Base-by-base conservation (phyloP, 2,113 vertebrate species). In the Pelobates fuscus region DNA sequence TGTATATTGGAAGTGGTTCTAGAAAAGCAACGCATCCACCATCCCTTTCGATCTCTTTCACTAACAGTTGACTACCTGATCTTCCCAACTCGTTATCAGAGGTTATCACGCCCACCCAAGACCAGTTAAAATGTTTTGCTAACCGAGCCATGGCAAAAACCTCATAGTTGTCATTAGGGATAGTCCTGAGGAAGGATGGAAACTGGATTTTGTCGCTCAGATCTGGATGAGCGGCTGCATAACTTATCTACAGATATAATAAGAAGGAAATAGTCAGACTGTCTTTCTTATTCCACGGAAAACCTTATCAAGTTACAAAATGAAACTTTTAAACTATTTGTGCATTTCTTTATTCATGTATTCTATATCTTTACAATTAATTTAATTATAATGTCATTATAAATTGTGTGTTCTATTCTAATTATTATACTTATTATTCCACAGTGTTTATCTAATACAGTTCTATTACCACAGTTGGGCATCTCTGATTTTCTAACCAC, bases 141-240 rank as follows among this genome's bases (percentile, higher is more conserved):
- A 69, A 17, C 2, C 60, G 41, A 25, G 41, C 66, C 24, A 77
- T 32, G 24, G 27, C 66, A 26, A 69, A 11, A 30, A 49, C 23
- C 59, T 69, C 65, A 52, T 60, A 77, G 21, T 68, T 54, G 63
- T 30, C 66, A 30, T 67, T 68, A 5, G 32, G 15, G 6, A 77
- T 67, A 11, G 67, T 77, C 52, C 65, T 68, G 4, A 77, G 41
- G 57, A 77, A 77, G 44, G 74, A 69, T 30, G 74, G 74, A 17
- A 77, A 77, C 7, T 77, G 55, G 5, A 49, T 14, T 32, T 77
- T 77, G 18, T 77, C 67, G 49, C 67, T 77, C 1, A 77, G 41
- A 17, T 23, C 27, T n/a, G 64, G 74, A 12, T 46, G 41, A 14
- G 41, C 44, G 60, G 74, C 44, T 5, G 58, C 55, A 69, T 77